Evolutionary conservation across 2,797 vertebrate species (phyloP).

Genomic region (Masticophis lateralis): DNA sequence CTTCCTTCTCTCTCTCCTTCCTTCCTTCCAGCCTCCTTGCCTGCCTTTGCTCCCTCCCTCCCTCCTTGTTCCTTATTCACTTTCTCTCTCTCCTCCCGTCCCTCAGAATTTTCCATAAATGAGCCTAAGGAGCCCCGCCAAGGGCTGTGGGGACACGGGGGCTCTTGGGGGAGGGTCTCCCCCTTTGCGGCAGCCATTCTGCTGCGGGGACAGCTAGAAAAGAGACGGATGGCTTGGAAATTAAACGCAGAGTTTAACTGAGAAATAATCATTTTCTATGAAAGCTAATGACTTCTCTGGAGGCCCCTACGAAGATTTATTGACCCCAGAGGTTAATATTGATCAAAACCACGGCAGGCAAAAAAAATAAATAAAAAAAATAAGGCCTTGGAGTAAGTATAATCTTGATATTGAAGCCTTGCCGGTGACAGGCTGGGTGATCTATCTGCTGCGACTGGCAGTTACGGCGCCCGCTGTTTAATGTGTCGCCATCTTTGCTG

Average conservation of each 20-base stretch:
- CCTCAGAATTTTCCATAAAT: rapidly evolving
- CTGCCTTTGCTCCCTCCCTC: no score
- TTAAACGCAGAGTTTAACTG: conserved; percentile 66
- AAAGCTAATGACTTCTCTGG: conserved; percentile 70
- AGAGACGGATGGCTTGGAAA: conserved; percentile 67
- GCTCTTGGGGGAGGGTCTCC: neutral
- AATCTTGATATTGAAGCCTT: conserved; percentile 57
- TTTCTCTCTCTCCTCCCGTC: neutral
- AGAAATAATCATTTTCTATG: conserved; percentile 72
- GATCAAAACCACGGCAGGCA: conserved; percentile 61
- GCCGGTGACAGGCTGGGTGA: conserved; percentile 45
- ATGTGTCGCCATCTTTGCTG: conserved; percentile 6
- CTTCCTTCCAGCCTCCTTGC: neutral
- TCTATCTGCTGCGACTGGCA: conserved; percentile 43
- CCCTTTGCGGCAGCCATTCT: conserved; percentile 27
- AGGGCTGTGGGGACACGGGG: neutral
- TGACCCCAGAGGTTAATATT: conserved; percentile 62
- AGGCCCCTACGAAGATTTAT: conserved; percentile 70
- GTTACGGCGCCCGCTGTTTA: conserved; percentile 43
- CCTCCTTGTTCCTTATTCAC: neutral
- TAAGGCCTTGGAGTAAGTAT: conserved; percentile 62
- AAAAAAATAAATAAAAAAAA: conserved; percentile 37
- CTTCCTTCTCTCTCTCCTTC: neutral
- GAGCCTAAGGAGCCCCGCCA: neutral
- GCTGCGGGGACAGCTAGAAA: conserved; percentile 33